A percentile compares a stretch with the other conserved stretches of the same genome.
Evolutionary conservation across 2,888 invertebrate genomes (phyloP).

Genomic region (Steromphala cineraria): DNA sequence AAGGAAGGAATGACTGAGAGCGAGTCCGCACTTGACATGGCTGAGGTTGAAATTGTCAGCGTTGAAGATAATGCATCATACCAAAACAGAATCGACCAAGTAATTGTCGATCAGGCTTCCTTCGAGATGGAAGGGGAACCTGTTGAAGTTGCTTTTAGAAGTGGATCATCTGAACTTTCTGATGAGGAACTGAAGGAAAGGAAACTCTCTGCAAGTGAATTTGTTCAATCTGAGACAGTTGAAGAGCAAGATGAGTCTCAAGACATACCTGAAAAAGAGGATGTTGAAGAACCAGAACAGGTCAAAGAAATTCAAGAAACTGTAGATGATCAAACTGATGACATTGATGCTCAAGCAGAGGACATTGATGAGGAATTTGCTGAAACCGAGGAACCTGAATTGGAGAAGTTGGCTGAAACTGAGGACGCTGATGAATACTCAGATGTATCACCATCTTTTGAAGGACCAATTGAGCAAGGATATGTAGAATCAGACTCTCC

Average conservation of each 20-base stretch:
- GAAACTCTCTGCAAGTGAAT: constrained; percentile 34
- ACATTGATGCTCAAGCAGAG: neutral
- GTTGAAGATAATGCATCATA: constrained; percentile 21
- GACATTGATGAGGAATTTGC: constrained; percentile 17
- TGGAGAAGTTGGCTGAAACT: neutral
- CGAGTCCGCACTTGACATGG: neutral
- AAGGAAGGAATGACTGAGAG: neutral
- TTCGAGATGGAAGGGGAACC: constrained; percentile 29
- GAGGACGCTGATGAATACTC: constrained; percentile 16
- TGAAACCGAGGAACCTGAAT: constrained; percentile 18
- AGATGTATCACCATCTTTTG: neutral
- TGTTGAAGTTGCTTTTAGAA: constrained; percentile 20
- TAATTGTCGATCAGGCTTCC: constrained; percentile 25
- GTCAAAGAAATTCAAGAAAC: constrained; percentile 25
- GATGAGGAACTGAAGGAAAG: neutral
- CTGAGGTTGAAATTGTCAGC: constrained; percentile 27
- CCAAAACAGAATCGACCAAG: constrained; percentile 19
- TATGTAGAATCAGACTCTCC: constrained; percentile 6
- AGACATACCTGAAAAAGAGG: neutral
- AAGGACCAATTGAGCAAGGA: neutral
- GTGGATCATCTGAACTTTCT: constrained; percentile 24
- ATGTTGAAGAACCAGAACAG: constrained; percentile 23
- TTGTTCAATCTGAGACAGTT: neutral
- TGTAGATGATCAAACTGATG: constrained; percentile 1
- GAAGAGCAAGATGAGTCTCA: neutral